phyloP scores from a whole-genome alignment of 2,113 vertebrate genomes.

The Coptodon rendalli region DNA sequence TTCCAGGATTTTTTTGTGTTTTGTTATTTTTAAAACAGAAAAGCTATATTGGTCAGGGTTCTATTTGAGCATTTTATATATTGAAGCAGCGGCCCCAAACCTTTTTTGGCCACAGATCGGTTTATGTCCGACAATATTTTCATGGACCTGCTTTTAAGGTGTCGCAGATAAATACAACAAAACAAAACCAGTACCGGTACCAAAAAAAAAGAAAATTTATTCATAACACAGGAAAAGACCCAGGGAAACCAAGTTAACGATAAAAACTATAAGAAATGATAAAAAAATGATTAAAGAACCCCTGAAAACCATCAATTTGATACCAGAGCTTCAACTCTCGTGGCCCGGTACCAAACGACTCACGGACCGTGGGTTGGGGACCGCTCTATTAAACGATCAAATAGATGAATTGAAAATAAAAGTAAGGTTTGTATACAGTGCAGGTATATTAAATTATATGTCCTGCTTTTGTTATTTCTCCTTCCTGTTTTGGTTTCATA shows the following conservation, averaged over 20 bases:
- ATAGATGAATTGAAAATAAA: not conserved
- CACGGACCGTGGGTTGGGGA: not conserved
- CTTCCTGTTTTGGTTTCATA: not conserved
- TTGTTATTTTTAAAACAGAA: not conserved
- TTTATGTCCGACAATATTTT: not conserved
- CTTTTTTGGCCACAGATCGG: not conserved
- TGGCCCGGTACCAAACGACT: not conserved
- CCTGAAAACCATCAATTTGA: not conserved
- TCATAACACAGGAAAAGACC: not conserved
- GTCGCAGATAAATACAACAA: fast-evolving
- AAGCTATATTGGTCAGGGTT: not conserved
- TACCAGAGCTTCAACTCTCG: not conserved
- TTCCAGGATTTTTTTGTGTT: not conserved
- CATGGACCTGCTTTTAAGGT: not conserved
- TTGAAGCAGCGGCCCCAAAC: fast-evolving
- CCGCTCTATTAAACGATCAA: not conserved
- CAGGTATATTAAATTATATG: not conserved
- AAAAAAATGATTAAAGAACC: no score
- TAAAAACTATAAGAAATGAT: not conserved
- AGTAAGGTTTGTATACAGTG: not conserved
- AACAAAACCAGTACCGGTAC: not conserved
- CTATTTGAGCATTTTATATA: not conserved
- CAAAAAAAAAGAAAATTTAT: not conserved
- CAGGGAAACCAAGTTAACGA: not conserved
- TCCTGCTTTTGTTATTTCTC: not conserved